Base-by-base conservation (phyloP, 2,888 invertebrate species). In the Epirrita christyi region DNA sequence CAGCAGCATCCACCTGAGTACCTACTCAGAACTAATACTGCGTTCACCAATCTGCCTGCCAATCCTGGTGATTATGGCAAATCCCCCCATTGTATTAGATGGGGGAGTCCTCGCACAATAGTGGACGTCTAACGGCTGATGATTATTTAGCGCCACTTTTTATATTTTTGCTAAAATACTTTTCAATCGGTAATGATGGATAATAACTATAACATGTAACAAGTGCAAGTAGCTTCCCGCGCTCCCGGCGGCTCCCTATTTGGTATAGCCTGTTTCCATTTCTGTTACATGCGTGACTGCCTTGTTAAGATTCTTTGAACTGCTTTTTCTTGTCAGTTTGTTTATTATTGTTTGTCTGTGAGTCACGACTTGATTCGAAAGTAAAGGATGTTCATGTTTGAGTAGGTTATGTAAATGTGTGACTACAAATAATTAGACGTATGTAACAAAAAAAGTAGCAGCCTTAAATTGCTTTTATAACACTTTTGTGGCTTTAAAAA, bases 251-350 rank as follows among this genome's bases (percentile, higher is more conserved):
- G 73, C 21, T 40, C 59, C 59, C 38, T 61, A 57, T 54, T 57
- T 54, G 56, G 61, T 40, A 44, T 41, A 11, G 73, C 72, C 62
- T 68, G 70, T 65, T 66, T 67, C 68, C 66, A 51, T 70, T 74
- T 70, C 73, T 64, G 70, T 70, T 63, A 59, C 50, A 59, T 49
- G 65, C 71, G 68, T 75, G 72, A 73, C 72, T 70, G 45, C 58
- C 55, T 49, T 61, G 47, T 60, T 46, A 38, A 36, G 55, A 59
- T 42, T 57, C 60, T 59, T 61, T 51, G 61, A 53, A 46, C 49
- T 56, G 43, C 32, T 58, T 62, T 49, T 46, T 53, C 51, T 55
- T 43, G 46, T 38, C 34, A n/a, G 40, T 14, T 53, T 38, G 28
- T 43, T 54, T 54, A 61, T 54, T 49, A 54, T 50, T 46, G 45